Base-by-base conservation (phyloP, 2,113 vertebrate genomes). In the Gobiocypris rarus region DNA sequence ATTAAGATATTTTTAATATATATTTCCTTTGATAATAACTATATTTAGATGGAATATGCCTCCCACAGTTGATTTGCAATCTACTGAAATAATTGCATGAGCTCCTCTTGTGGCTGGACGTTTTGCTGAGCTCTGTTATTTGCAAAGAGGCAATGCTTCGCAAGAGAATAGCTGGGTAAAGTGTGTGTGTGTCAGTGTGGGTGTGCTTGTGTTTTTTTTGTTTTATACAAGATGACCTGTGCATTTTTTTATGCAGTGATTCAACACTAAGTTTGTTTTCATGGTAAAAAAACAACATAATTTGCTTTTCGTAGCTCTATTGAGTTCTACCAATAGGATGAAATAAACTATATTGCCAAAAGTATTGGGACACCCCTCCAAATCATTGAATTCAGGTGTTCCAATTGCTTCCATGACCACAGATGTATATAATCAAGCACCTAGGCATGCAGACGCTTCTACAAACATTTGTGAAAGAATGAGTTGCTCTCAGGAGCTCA, bases 41-140 rank as follows among this genome's bases (percentile, higher is more conserved):
- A 75, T 52, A 75, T 52, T 75, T 75, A 50, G 48, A 26, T 19
- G 17, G 26, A 50, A 22, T 52, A 26, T 75, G 24, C 73, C 3
- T 10, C 45, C 43, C 6, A 52, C 71, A 4, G 45, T 52, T 52
- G 22, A 45, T 74, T 24, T 17, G 43, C 71, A 24, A 67, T 74
- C 41, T 22, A 19, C 56, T 71, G 56, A 83, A 69, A 70, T 71
- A 45, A 81, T 87, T 84, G 56, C 52, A 61, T 81, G 26, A 63
- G 65, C 65, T 84, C 70, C 59, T 84, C 22, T n/a, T 15, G 58
- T 80, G 56, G 70, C 58, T 81, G 56, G 80, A 76, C 17, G 9
- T 84, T 81, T 59, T 86, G 82, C 85, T 81, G 85, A 86, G 54
- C 76, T 74, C 15, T 41, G 28, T 69, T 86, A 10, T 65, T 83